Evolutionary conservation across 2,888 invertebrate genomes (phyloP), one percentile per base, ranked within the genome.

Genomic region (Orthosia gracilis): DNA sequence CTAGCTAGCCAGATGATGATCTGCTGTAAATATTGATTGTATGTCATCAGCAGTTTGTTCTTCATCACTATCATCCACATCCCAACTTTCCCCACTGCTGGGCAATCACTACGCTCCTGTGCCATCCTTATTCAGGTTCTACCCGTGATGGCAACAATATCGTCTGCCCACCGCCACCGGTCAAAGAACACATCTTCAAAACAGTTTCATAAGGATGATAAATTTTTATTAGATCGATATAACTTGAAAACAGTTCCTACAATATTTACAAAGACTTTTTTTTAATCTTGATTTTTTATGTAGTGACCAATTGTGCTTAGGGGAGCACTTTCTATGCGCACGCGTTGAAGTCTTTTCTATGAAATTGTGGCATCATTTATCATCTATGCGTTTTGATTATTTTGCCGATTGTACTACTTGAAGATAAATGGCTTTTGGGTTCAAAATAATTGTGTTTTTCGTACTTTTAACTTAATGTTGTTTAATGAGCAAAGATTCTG

Each of bases 341-440:
- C 87, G 86, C 91, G 89, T 90, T 89, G 88, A 90, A 69, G 84
- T 90, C 90, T 90, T 89, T 88, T 85, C 55, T 82, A 85, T 75
- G 49, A 45, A 52, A 55, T 23, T 40, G 12, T 55, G 9, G 2
- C 9, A 47, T 54, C 26, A 45, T n/a, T 50, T 11, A 11, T 17
- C 2, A 52, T 3, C 31, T 31, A 4, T 54, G 12, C 9, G 11
- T 21, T 59, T 59, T n/a, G 1, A n/a, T n/a, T 40, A 31, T 31
- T 31, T 31, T 4, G 4, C 4, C 31, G 4, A 58, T 59, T n/a
- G 3, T 13, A 31, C 18, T 58, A 58, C 31, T 7, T 31, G 7
- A 7, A 31, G 31, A 31, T 7, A 31, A 7, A 31, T 31, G 31
- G 31, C 7, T 31, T 31, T 31, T 31, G 31, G 31, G n/a, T n/a